phyloP scores from a whole-genome alignment of 2,888 invertebrate species.

The Chaetogeoica ovagalla region DNA sequence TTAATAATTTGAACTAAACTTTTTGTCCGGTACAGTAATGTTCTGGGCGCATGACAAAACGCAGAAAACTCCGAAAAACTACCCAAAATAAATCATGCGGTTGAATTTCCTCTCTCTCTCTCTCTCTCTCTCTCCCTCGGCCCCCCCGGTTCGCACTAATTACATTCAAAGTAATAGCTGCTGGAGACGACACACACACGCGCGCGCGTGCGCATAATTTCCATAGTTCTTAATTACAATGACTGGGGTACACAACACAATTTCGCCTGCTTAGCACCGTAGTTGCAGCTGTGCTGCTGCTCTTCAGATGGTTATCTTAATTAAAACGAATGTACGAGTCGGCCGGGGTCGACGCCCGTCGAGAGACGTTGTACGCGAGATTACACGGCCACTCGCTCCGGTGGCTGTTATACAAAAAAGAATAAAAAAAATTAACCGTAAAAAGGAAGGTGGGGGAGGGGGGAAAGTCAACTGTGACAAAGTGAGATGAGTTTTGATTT shows the following conservation, averaged over 20 bases:
- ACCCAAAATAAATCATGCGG: constrained; percentile 50
- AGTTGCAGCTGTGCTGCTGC: constrained; percentile 47
- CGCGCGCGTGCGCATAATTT: no score
- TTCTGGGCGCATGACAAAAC: constrained; percentile 32
- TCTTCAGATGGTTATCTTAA: constrained; percentile 51
- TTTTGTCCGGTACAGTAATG: constrained; percentile 28
- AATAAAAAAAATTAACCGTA: constrained; percentile 48
- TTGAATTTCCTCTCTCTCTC: constrained; percentile 50
- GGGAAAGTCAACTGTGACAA: constrained; percentile 29
- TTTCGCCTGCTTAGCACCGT: constrained; percentile 49
- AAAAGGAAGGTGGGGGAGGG: constrained; percentile 35
- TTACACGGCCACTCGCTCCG: constrained; percentile 38
- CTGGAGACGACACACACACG: no score
- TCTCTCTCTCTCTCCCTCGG: no score
- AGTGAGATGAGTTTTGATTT: constrained; percentile 43
- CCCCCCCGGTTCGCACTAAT: constrained; percentile 43
- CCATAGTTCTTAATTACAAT: constrained; percentile 53
- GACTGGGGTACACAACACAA: constrained; percentile 49
- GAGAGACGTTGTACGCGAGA: constrained; percentile 48
- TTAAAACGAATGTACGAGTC: constrained; percentile 52
- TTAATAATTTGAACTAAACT: constrained; percentile 36
- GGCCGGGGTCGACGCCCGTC: constrained; percentile 43
- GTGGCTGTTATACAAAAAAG: no score
- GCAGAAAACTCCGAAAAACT: constrained; percentile 49
- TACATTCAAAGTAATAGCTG: constrained; percentile 52